Base-by-base conservation (phyloP, 2,797 vertebrate genomes). In the Molossus molossus region DNA sequence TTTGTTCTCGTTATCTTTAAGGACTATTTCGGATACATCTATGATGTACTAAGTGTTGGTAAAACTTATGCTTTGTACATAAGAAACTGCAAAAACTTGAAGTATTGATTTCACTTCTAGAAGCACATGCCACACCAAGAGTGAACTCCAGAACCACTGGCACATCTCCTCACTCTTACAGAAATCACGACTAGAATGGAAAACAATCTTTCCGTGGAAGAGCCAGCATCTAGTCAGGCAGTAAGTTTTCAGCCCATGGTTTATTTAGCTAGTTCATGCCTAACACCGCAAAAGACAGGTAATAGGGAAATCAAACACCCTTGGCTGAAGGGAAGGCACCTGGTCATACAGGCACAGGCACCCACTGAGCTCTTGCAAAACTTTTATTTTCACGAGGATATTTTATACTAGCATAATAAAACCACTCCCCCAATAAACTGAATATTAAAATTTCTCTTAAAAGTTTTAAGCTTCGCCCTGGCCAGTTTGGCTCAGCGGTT, bases 261-360 rank as follows among this genome's bases (percentile, higher is more conserved):
- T 94, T 55, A 94, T 55, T 79, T 91, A 80, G 67, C 9, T 37
- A 53, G 29, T 10, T 50, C 33, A 87, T 60, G 53, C 64, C 84
- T 70, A 69, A 64, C 14, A 45, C 18, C 40, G 50, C 15, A 23
- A 25, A 92, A 90, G 33, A n/a, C 11, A 9, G 2, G 40, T 25
- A 60, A 75, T 0, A 76, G 33, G 91, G n/a, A 69, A 94, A 40
- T 6, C n/a, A 70, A 64, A 77, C 6, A 45, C 8, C 67, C 65
- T 57, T 15, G 29, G 55, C 37, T 67, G 60, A 69, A 62, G 40
- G 60, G 50, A 86, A 87, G 58, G 37, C 65, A 70, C 6, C 29
- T 27, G 33, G 50, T 79, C 29, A 85, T 10, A 85, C 1, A 62
- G 57, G 67, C 11, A 33, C 33, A 33, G 33, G 33, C 33, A 33